phyloP scores from a whole-genome alignment of 2,797 vertebrate species.

The Rhabdomys pumilio region DNA sequence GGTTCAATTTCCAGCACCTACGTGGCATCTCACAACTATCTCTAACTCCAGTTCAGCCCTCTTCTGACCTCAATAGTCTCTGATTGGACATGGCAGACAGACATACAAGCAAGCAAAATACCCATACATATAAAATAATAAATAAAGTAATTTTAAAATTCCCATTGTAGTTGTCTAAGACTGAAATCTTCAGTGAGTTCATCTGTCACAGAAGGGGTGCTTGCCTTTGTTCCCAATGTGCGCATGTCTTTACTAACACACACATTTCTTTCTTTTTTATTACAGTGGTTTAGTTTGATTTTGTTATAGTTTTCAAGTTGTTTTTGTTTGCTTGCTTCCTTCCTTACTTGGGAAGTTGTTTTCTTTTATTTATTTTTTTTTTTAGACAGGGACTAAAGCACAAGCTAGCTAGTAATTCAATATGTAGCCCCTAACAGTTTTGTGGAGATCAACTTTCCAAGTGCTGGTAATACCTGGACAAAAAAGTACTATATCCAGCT shows the following conservation, averaged over 20 bases:
- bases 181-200: neutral
- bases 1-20: neutral
- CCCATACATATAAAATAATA: neutral
- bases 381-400: neutral
- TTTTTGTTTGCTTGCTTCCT: neutral
- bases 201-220: neutral
- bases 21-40: neutral
- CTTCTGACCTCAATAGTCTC: neutral
- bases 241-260: too few species aligned
- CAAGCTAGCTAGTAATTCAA: neutral
- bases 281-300: neutral
- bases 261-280: neutral
- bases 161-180: neutral
- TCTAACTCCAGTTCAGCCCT: neutral
- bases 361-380: neutral
- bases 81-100: neutral
- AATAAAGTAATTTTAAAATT: neutral
- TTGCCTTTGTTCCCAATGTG: neutral
- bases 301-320: neutral
- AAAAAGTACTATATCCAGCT: neutral
- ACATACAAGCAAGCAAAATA: neutral
- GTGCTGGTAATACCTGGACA: neutral
- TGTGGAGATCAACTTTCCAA: neutral
- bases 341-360: neutral
- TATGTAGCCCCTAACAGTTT: neutral